Base-by-base conservation (phyloP, 2,797 vertebrate genomes). In the Cottoperca gobio region DNA sequence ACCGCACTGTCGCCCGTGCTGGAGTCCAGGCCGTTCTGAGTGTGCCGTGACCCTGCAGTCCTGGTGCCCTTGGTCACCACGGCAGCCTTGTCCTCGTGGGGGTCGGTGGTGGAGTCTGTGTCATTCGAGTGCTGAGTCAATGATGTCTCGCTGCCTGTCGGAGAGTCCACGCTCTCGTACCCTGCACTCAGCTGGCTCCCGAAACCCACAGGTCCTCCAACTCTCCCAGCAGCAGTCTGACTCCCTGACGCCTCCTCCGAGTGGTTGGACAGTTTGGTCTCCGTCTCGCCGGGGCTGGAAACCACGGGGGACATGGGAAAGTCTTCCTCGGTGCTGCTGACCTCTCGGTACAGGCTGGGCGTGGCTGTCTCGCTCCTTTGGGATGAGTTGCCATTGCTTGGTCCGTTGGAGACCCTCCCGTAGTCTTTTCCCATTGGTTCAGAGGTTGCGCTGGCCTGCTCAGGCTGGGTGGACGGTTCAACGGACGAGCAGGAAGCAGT, bases 141-240 rank as follows among this genome's bases (percentile, higher is more conserved):
- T 94, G 98, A 99, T 54, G 97, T 98, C 93, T 99, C 98, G 89
- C 98, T 99, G 94, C 98, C 97, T 84, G 97, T 99, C 45, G 98
- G 98, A 90, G 98, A 99, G 97, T 99, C 98, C 96, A 99, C 97
- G 79, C 98, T 99, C 96, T 99, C 98, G 83, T 99, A 99, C 85
- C 98, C 97, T 75, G 95, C 96, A 85, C 97, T 97, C 93, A 99
- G 96, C 85, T 96, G 98, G 94, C 96, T 97, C 93, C 95, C 94
- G 86, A 97, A 98, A 79, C 96, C 95, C 89, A 90, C 87, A 1
- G 92, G 70, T 77, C 87, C 89, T 80, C 88, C 88, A 35, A 63
- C 86, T 72, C 89, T 84, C 26, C 73, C 82, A 0, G 76, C 73
- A 6, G 88, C 81, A 52, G 87, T 84, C 86, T 92, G 93, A 86